Base-by-base conservation (phyloP, 2,113 vertebrate species). In the Megaptera novaeangliae region DNA sequence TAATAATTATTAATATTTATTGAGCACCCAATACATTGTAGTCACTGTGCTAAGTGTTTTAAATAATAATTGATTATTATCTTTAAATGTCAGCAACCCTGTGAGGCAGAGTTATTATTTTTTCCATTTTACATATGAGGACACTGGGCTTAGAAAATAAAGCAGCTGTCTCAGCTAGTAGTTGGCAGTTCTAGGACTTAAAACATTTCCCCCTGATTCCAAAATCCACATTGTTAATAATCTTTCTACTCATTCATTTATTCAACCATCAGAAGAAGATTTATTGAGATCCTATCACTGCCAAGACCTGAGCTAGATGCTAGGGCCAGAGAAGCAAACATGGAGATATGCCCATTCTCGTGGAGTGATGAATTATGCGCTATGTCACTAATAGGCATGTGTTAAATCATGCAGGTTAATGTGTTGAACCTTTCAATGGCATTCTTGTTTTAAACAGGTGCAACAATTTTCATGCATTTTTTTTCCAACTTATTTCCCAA, bases 51-150 rank as follows among this genome's bases (percentile, higher is more conserved):
- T 72, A 97, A 95, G 25, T 68, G 31, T 93, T 93, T 82, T 82
- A 71, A 91, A 91, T 91, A 91, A 85, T 82, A 77, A 90, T 66
- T 91, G 25, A 93, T 89, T 52, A 81, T 82, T 91, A 85, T 52
- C 91, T 91, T 44, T 61, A 96, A 95, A 97, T 91, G 49, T 84
- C 91, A 96, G 63, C 41, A 95, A 55, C 75, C 7, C 23, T 44
- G 14, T 94, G 57, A 74, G 25, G n/a, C 57, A 68, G n/a, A 92
- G 27, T 13, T 78, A 36, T 93, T 92, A 25, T 84, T 66, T 21
- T 78, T 94, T 92, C 36, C 8, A 89, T 74, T 92, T 95, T 68
- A 83, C 25, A 57, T 44, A 14, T 34, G 10, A 84, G 17, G 52
- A 97, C 77, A 49, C 1, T 4, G n/a, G 94, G 12, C n/a, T 84